Percentiles rank a stretch among this genome's conserved stretches.
phyloP scores from a whole-genome alignment of 1,140 invertebrate genomes.

The Drosophila kanapiae region DNA sequence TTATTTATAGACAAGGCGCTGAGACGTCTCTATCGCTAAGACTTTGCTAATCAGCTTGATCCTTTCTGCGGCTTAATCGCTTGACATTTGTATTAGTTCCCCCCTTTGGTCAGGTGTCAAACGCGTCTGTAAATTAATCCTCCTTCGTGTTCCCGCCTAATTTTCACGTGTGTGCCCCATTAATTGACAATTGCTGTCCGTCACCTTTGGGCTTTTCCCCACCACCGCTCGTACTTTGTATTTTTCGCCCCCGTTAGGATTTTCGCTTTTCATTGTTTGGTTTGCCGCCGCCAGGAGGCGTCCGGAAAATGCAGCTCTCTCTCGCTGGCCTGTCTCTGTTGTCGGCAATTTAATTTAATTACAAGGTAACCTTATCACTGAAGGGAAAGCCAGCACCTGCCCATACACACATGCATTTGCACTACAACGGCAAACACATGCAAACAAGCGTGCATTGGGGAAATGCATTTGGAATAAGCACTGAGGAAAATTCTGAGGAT shows the following conservation, averaged over 20 bases:
- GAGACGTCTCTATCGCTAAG: conserved; percentile 46
- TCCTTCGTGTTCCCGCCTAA: conserved; percentile 57
- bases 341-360: conserved; percentile 78
- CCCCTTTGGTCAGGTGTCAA: conserved; percentile 53
- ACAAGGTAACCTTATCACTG: conserved; percentile 74
- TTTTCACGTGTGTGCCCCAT: conserved; percentile 63
- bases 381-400: conserved; percentile 67
- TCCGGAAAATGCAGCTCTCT: conserved; percentile 18
- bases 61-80: conserved; percentile 78
- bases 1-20: conserved; percentile 30
- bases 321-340: conserved; percentile 38
- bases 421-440: conserved; percentile 16
- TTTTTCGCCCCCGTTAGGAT: conserved; percentile 18
- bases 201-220: conserved; percentile 13
- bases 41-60: conserved; percentile 79
- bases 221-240: background rate
- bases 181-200: conserved; percentile 64
- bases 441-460: conserved; percentile 14
- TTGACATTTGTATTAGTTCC: conserved; percentile 78
- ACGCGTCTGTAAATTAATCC: conserved; percentile 68
- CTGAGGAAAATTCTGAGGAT: background rate
- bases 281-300: conserved; percentile 12
- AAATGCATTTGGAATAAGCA: conserved; percentile 35
- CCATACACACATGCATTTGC: conserved; percentile 10
- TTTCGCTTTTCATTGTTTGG: conserved; percentile 31